Evolutionary conservation across 2,113 vertebrate genomes (phyloP).

Genomic region (Marmota flaviventris): DNA sequence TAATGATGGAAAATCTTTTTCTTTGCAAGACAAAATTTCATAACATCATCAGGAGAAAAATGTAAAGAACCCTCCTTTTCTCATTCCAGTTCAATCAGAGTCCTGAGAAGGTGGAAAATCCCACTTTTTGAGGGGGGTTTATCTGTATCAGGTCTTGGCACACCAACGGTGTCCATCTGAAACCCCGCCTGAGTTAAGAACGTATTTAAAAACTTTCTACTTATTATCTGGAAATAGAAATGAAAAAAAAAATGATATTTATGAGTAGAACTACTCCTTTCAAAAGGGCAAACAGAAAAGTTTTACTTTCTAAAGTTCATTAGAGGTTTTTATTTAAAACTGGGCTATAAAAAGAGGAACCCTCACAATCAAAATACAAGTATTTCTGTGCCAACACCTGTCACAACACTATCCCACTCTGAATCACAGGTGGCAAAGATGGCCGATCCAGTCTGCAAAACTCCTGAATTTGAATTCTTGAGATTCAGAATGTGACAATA

Average conservation of each 20-base stretch:
- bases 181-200: background rate
- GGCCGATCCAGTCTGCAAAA: background rate
- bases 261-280: background rate
- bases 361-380: background rate
- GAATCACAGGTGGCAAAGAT: background rate
- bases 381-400: too few species aligned
- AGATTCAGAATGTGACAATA: background rate
- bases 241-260: background rate
- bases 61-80: background rate
- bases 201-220: background rate
- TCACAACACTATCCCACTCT: background rate
- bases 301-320: background rate
- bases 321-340: background rate
- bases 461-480: background rate
- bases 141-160: background rate
- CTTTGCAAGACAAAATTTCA: background rate
- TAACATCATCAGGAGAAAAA: background rate
- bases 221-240: background rate
- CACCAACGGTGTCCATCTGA: background rate
- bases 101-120: background rate
- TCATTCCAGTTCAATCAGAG: background rate
- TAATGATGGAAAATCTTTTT: background rate
- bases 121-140: background rate
- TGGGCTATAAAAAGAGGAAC: background rate
- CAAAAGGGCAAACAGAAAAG: background rate